Base-by-base conservation (phyloP, 1,140 invertebrate species). In the Anastatus disparis region DNA sequence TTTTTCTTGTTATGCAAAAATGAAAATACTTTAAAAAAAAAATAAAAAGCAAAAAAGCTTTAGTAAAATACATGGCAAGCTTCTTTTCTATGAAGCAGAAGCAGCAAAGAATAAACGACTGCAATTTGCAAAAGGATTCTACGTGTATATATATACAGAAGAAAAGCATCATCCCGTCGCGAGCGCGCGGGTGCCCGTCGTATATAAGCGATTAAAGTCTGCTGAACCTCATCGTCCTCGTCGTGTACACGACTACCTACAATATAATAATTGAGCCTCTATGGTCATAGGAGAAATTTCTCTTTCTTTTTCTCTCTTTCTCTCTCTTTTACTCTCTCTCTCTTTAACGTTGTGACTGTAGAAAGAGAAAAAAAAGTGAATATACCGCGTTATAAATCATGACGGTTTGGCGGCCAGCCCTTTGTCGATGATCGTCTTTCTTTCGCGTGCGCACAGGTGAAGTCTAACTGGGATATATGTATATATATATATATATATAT, bases 341-440 rank as follows among this genome's bases (percentile, higher is more conserved):
- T n/a, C n/a, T n/a, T n/a, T n/a, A n/a, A n/a, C n/a, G n/a, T n/a
- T n/a, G 31, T 10, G 31, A 4, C 31, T 10, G 31, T 10, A 10
- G 4, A 4, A 35, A 10, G 64, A 15, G 24, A 40, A 26, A 55
- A 29, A 10, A 17, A 24, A 40, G 53, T 61, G 70, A 67, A 76
- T 65, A 69, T 68, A 53, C 53, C 42, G 70, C 73, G 75, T 76
- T 79, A 78, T 80, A 80, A 80, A 80, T 80, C 77, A 79, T 65
- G 63, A 75, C 27, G n/a, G 72, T 78, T 77, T 55, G 70, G 70
- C 73, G 76, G 74, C n/a, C n/a, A n/a, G 62, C 66, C 74, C 76
- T 80, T 80, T 80, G 78, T 78, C 78, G 78, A 76, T 70, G 64
- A 73, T 72, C 66, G 70, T 70, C 75, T 48, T 58, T 62, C 29